Conservation (phyloP, 2,888 invertebrate genomes). For the Ceraclea dissimilis region DNA sequence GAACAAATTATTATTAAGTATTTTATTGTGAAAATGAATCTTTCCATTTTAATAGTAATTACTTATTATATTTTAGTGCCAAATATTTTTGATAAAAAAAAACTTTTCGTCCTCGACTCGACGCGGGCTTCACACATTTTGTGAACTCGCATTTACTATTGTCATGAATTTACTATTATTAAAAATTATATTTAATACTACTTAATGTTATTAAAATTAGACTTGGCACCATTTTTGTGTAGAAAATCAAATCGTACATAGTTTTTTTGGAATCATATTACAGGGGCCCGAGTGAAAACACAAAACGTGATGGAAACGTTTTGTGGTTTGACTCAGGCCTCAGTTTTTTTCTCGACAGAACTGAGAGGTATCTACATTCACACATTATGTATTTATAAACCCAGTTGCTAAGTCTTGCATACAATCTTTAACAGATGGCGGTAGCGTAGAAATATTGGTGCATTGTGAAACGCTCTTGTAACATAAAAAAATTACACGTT, state of each 20-base stretch:
- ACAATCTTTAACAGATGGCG: too few relatives aligned
- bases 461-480: too few relatives aligned
- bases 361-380: too few relatives aligned
- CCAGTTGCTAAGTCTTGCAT: too few relatives aligned
- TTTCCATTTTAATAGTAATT: slow-evolving; percentile 1
- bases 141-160: neutral
- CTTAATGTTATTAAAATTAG: neutral
- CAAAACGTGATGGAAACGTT: too few relatives aligned
- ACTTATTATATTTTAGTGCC: slow-evolving; percentile 23
- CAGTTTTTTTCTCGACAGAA: too few relatives aligned
- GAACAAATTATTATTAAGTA: neutral
- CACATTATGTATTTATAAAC: too few relatives aligned
- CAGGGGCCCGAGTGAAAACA: too few relatives aligned
- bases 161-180: neutral
- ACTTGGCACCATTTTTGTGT: neutral
- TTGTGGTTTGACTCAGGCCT: too few relatives aligned
- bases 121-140: slow-evolving; percentile 6
- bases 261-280: too few relatives aligned
- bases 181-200: neutral
- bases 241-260: neutral
- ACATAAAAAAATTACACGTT: too few relatives aligned
- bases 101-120: slow-evolving; percentile 11
- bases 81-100: slow-evolving; percentile 25
- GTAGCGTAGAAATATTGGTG: too few relatives aligned
- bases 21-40: neutral